A percentile compares a stretch with the other conserved stretches of the same genome.
Conservation (phyloP, 2,797 vertebrate genomes). For the Scolopax rusticola region DNA sequence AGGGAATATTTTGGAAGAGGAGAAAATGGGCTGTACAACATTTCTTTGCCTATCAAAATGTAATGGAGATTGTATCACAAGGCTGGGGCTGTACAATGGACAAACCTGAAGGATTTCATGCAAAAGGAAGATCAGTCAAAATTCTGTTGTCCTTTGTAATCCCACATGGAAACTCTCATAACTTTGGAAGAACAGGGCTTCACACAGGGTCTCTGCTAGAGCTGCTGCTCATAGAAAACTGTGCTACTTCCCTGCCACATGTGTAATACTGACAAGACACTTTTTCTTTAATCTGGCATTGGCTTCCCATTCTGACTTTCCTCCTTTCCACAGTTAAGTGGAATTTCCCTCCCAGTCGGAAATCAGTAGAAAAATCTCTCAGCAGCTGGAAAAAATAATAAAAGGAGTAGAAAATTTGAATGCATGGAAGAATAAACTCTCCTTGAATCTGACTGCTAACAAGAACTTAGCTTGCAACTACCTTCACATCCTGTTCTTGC, state of each 20-base stretch:
- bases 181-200: neutral
- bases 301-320: constrained; percentile 5
- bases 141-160: neutral
- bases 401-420: neutral
- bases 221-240: neutral
- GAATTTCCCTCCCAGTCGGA: neutral
- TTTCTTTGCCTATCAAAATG: neutral
- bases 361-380: constrained; percentile 27
- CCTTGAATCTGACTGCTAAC: neutral
- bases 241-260: neutral
- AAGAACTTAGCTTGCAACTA: neutral
- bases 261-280: neutral
- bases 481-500: neutral
- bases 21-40: neutral
- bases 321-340: neutral
- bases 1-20: neutral
- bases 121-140: neutral
- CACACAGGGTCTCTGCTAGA: neutral
- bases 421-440: constrained; percentile 25
- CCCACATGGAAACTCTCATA: neutral
- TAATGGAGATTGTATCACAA: neutral
- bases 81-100: neutral
- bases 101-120: neutral
- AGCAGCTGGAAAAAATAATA: constrained; percentile 14
- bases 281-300: neutral